Conservation (phyloP, 2,888 invertebrate genomes). For the Pasiphila rectangulata region DNA sequence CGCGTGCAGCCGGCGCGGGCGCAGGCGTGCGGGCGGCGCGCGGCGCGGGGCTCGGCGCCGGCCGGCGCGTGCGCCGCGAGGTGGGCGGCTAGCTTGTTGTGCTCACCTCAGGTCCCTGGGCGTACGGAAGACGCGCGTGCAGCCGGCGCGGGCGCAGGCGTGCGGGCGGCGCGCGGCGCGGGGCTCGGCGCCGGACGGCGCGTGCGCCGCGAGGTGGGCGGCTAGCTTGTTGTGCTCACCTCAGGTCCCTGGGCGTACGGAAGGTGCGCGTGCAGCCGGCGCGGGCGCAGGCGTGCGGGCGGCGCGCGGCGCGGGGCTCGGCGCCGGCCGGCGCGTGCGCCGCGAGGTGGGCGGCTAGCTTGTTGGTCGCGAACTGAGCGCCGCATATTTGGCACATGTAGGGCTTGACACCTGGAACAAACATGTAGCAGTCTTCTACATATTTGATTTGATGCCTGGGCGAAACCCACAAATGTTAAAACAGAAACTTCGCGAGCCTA, state of each 20-base stretch:
- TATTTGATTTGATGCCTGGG: no score
- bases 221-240: constrained; percentile 52
- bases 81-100: neutral
- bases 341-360: constrained; percentile 54
- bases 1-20: no score
- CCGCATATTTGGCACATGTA: constrained; percentile 66
- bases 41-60: no score
- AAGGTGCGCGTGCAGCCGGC: constrained; percentile 33
- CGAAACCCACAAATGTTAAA: no score
- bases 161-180: constrained; percentile 17
- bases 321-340: constrained; percentile 10
- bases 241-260: constrained; percentile 32
- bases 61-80: neutral
- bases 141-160: constrained; percentile 30
- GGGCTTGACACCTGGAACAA: constrained; percentile 57
- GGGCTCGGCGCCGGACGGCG: no score
- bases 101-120: constrained; percentile 27
- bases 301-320: constrained; percentile 4
- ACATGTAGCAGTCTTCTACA: no score
- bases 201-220: constrained; percentile 45
- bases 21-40: no score
- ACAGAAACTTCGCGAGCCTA: no score
- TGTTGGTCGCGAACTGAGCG: constrained; percentile 62
- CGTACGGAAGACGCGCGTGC: constrained; percentile 34
- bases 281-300: constrained; percentile 37